Conservation (phyloP, 2,113 vertebrate species). For the Eurystomus gularis region DNA sequence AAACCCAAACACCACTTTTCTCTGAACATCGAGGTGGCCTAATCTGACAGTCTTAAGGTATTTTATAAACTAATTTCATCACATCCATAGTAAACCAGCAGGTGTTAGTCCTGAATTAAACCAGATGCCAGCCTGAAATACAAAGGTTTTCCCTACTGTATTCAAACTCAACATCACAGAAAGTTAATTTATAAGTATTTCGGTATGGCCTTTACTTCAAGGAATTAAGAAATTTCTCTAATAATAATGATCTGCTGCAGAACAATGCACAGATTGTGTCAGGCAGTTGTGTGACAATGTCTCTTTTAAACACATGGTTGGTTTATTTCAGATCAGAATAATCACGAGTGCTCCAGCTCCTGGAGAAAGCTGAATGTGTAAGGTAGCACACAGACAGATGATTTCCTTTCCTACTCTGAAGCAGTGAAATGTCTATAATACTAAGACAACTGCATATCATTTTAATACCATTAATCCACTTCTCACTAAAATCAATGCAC, state of each 20-base stretch:
- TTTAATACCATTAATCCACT: neutral
- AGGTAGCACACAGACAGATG: neutral
- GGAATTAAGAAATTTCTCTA: neutral
- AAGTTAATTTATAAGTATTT: neutral
- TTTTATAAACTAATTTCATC: neutral
- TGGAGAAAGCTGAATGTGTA: neutral
- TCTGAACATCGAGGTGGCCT: neutral
- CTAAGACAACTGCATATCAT: neutral
- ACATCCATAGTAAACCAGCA: neutral
- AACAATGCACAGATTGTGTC: neutral
- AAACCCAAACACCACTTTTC: neutral
- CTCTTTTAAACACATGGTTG: neutral
- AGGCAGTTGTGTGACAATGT: neutral
- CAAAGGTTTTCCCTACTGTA: neutral
- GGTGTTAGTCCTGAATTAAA: neutral
- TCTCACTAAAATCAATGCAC: neutral
- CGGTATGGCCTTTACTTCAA: neutral
- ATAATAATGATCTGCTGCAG: neutral
- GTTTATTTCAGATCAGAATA: neutral
- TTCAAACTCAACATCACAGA: neutral
- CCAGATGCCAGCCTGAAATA: neutral
- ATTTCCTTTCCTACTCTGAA: neutral
- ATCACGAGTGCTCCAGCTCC: fast-evolving
- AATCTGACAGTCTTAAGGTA: neutral
- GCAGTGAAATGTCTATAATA: neutral